These are phyloP conservation scores for Albula glossodonta DNA, from an alignment of 2,113 vertebrate genomes.

Conservation along the genomic window DNA sequence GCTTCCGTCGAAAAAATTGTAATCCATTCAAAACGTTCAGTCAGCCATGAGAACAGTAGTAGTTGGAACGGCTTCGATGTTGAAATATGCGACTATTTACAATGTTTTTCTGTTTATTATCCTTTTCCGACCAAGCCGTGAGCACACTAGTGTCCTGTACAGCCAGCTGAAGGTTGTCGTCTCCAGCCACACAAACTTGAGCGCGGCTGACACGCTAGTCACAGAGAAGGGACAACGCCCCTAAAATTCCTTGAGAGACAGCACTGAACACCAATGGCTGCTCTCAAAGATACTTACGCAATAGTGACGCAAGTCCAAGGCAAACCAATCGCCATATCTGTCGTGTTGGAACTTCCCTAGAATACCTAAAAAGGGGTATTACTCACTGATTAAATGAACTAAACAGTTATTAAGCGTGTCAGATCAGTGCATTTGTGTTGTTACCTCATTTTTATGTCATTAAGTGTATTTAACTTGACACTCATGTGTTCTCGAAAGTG, in stretches of 20 bases:
- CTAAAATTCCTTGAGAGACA: slow-evolving; percentile 23
- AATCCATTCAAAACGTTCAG: slow-evolving; percentile 5
- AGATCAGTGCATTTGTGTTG: too few species aligned
- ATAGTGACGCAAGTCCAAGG: background rate
- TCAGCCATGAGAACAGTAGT: background rate
- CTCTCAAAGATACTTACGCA: background rate
- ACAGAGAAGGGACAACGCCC: slow-evolving; percentile 7
- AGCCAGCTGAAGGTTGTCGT: slow-evolving; percentile 17
- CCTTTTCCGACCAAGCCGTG: background rate
- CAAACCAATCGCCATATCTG: background rate
- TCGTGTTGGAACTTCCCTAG: background rate
- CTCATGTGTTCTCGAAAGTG: too few species aligned
- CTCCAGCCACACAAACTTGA: slow-evolving; percentile 4
- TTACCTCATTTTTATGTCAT: too few species aligned
- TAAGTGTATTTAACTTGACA: too few species aligned
- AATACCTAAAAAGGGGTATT: background rate
- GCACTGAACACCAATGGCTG: slow-evolving; percentile 24
- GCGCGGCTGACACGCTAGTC: slow-evolving; percentile 22
- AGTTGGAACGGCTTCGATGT: slow-evolving; percentile 14
- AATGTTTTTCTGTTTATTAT: slow-evolving; percentile 18
- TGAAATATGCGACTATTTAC: slow-evolving; percentile 56
- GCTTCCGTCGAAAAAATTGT: background rate
- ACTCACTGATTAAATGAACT: background rate
- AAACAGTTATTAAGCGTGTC: too few species aligned
- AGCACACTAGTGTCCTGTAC: background rate